A percentile compares a stretch with the other conserved stretches of the same genome.
These are phyloP conservation scores for Silurus asotus DNA, from an alignment of 2,113 vertebrate genomes.

Conservation along the genomic window DNA sequence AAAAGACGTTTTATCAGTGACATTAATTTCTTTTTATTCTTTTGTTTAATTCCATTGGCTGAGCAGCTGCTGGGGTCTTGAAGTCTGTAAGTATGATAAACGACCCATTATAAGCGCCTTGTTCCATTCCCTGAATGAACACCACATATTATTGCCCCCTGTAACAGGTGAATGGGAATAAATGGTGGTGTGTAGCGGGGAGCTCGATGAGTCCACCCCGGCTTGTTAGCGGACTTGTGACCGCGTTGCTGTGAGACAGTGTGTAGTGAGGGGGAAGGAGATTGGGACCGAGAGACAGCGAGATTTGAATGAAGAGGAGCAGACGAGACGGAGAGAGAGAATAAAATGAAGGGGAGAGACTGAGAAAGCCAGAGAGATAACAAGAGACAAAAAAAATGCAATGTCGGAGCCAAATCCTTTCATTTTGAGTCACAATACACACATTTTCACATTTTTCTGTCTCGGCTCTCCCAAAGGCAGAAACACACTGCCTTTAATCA, in stretches of 20 bases:
- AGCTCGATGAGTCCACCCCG: neutral
- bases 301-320: neutral
- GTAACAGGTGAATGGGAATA: conserved; percentile 2
- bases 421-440: conserved; percentile 26
- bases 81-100: conserved; percentile 25
- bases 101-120: conserved; percentile 9
- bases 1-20: neutral
- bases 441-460: conserved; percentile 19
- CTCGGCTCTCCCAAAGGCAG: conserved; percentile 17
- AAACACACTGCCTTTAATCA: conserved; percentile 20
- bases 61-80: conserved; percentile 32
- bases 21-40: neutral
- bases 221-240: neutral
- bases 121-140: conserved; percentile 33
- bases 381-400: conserved; percentile 12
- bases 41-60: neutral
- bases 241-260: neutral
- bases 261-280: neutral
- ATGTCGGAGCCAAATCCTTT: conserved; percentile 17
- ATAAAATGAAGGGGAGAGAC: neutral
- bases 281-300: neutral
- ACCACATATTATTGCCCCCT: conserved; percentile 49
- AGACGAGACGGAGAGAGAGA: neutral
- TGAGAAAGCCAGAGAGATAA: conserved; percentile 29
- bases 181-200: conserved; percentile 5